Evolutionary conservation across 2,797 vertebrate genomes (phyloP), one percentile per base, ranked within the genome.

Genomic region (Molossus alvarezi): DNA sequence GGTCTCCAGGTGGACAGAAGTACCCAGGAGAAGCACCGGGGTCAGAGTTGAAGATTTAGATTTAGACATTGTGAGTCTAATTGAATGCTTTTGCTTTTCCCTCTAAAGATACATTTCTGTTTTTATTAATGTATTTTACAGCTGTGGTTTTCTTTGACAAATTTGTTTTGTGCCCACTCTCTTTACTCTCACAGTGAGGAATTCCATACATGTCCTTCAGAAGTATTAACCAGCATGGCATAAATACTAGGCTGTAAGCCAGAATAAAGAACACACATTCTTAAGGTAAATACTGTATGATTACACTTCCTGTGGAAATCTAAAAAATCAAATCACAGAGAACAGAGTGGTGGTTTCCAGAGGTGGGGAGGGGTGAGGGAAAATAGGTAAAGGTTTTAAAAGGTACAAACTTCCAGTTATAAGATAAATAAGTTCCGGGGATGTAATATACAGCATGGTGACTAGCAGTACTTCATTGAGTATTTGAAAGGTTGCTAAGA

Each of bases 121-220:
- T 91, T 90, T 91, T 65, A 64, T 80, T 80, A 80, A 62, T 27
- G 45, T 55, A 62, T 9, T 77, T 87, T 75, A 57, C 18, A 69
- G 48, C 2, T 10, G 23, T 29, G 13, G 51, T 65, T 81, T 51
- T 82, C 23, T 79, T 89, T 72, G n/a, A 75, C 3, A n/a, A 85
- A 69, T 92, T 81, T 12, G n/a, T 64, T 96, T 91, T 85, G 41
- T 5, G 67, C 45, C 55, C 65, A 80, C 67, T 89, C 29, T 60
- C 10, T 87, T 92, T 18, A 33, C 37, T 83, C 29, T 64, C 10
- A 95, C 84, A 73, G 72, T 37, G 83, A 89, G 57, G 14, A n/a
- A 90, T 84, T 89, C 55, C 5, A 20, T 65, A 72, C 57, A 65
- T 88, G n/a, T 67, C 29, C 17, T 76, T 90, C 41, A 53, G 41